Base-by-base conservation (phyloP, 2,113 vertebrate genomes). In the Motacilla alba region DNA sequence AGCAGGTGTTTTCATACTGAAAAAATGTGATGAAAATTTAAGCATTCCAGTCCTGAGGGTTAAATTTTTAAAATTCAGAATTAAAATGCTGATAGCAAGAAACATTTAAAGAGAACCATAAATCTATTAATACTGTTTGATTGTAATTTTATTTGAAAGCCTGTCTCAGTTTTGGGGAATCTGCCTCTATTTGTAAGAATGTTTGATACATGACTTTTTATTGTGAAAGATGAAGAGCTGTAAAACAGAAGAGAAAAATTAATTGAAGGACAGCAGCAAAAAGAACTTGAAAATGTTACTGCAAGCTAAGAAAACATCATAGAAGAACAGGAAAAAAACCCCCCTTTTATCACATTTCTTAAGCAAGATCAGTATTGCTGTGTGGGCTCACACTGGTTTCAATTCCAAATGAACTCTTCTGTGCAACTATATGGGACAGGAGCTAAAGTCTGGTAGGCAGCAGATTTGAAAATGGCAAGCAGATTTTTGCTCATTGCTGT, bases 391-490 rank as follows among this genome's bases (percentile, higher is more conserved):
- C n/a, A 33, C 7, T 49, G n/a, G 13, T 87, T 90, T 79, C 55
- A 76, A 33, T 69, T 28, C 53, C 62, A 93, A 53, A 85, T 47
- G 64, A 83, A 55, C 5, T 76, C 23, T 69, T 68, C 22, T 56
- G 39, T 68, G 56, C 24, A 55, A 19, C 56, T 91, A 28, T 10
- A 56, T 39, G 7, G 43, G 41, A 73, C 33, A 79, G 81, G 13
- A 85, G 6, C 53, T 87, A 15, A 53, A 62, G n/a, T 49, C 59
- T 80, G 28, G 22, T 66, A 66, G 46, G 72, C 24, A 89, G 39
- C 21, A 85, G 58, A 53, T 69, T 87, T 80, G 53, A 73, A 91
- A 95, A 88, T 35, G 15, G 31, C 37, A 88, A 84, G 43, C 74
- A 76, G 27, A 74, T 47, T 88, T 90, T 76, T 79, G 13, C 33